Percentiles rank a stretch among this genome's conserved stretches.
Conservation (phyloP, 2,797 vertebrate genomes). For the Numenius phaeopus region DNA sequence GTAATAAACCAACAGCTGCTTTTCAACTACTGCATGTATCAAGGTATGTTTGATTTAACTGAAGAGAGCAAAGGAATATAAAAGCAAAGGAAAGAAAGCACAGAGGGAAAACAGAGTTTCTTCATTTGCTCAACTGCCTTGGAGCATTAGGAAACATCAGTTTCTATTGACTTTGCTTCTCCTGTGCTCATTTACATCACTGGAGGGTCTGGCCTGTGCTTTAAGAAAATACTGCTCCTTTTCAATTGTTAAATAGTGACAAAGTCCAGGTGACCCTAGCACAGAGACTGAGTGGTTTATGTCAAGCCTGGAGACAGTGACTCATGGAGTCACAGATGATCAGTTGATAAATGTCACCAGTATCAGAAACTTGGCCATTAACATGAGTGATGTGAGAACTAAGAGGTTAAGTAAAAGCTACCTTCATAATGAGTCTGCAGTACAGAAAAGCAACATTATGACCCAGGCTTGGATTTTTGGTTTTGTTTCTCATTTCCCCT, state of each 20-base stretch:
- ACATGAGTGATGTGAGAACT: slow-evolving; percentile 70
- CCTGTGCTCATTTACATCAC: not conserved
- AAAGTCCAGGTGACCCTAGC: slow-evolving; percentile 67
- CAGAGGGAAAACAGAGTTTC: not conserved
- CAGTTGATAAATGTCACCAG: slow-evolving; percentile 60
- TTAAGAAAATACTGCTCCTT: slow-evolving; percentile 51
- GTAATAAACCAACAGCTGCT: not conserved
- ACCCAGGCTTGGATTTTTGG: not conserved
- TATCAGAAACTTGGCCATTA: slow-evolving; percentile 66
- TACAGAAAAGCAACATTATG: not conserved
- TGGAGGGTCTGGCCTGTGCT: not conserved
- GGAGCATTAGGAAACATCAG: not conserved
- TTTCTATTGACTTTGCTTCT: slow-evolving; percentile 15
- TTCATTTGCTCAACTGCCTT: not conserved
- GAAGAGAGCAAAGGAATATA: not conserved
- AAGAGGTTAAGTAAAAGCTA: slow-evolving; percentile 70
- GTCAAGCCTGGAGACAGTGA: slow-evolving; percentile 68
- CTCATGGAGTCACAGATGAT: slow-evolving; percentile 66
- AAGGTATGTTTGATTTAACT: not conserved
- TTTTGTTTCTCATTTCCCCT: not conserved
- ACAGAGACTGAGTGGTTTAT: slow-evolving; percentile 53
- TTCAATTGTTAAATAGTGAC: slow-evolving; percentile 67
- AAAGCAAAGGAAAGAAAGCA: not conserved
- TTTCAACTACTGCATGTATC: not conserved
- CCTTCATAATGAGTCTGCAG: slow-evolving; percentile 18